These are phyloP conservation scores for Meta bourneti DNA, from an alignment of 2,888 invertebrate species.

Conservation along the genomic window DNA sequence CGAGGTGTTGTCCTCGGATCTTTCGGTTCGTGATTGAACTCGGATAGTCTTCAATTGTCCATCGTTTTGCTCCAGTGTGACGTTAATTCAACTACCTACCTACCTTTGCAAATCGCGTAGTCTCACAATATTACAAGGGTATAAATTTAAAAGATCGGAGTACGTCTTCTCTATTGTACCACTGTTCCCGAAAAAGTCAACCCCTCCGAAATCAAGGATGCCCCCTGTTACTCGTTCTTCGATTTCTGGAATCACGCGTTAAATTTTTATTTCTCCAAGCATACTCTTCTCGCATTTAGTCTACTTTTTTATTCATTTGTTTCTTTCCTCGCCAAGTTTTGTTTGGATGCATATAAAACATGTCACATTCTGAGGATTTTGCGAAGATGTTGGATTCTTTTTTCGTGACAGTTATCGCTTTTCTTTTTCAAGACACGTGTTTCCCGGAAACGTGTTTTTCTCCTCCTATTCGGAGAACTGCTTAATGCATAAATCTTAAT, in stretches of 20 bases:
- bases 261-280: constrained; percentile 11
- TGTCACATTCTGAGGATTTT: background rate
- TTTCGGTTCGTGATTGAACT: no score
- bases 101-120: background rate
- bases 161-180: background rate
- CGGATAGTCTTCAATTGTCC: no score
- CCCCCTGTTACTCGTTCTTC: background rate
- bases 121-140: background rate
- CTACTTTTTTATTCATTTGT: background rate
- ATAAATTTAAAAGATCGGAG: background rate
- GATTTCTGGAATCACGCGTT: constrained; percentile 3
- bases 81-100: background rate
- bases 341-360: background rate
- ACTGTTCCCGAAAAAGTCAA: background rate
- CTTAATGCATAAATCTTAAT: background rate
- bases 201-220: background rate
- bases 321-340: background rate
- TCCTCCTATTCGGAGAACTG: background rate
- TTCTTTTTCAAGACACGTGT: background rate
- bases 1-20: no score
- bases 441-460: background rate
- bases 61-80: background rate
- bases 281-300: background rate
- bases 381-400: background rate
- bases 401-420: background rate